These are phyloP conservation scores for Loris lydekkerianus DNA, from an alignment of 2,797 vertebrate genomes.

Conservation along the genomic window DNA sequence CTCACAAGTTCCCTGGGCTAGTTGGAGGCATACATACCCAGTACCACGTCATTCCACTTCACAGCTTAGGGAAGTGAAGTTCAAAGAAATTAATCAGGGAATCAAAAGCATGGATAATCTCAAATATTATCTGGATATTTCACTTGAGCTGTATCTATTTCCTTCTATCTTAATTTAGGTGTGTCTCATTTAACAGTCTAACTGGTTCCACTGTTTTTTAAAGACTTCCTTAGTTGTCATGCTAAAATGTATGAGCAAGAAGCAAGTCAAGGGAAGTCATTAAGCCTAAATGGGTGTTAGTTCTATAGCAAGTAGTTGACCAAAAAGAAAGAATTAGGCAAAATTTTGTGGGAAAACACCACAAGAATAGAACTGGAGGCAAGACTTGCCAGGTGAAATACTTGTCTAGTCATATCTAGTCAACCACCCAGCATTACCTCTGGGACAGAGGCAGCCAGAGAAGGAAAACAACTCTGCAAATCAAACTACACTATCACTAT, in stretches of 20 bases:
- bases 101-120: conserved; percentile 15
- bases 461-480: not conserved
- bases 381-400: conserved; percentile 8
- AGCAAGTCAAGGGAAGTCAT: conserved; percentile 21
- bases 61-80: conserved; percentile 42
- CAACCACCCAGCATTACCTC: not conserved
- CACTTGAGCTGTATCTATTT: conserved; percentile 18
- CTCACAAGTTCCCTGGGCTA: conserved; percentile 47
- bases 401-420: not conserved
- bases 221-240: not conserved
- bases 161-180: not conserved
- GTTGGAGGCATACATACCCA: not conserved
- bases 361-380: not conserved
- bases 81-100: conserved; percentile 51
- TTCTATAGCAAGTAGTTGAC: not conserved
- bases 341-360: not conserved
- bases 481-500: not conserved
- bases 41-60: conserved; percentile 46
- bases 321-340: not conserved
- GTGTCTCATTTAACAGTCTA: conserved; percentile 13
- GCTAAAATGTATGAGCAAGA: not conserved
- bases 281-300: not conserved
- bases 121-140: not conserved
- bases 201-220: conserved; percentile 30
- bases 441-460: not conserved